Percentiles rank a stretch among this genome's conserved stretches.
These are phyloP conservation scores for Parasteatoda lunata DNA, from an alignment of 2,888 invertebrate species.

Conservation along the genomic window DNA sequence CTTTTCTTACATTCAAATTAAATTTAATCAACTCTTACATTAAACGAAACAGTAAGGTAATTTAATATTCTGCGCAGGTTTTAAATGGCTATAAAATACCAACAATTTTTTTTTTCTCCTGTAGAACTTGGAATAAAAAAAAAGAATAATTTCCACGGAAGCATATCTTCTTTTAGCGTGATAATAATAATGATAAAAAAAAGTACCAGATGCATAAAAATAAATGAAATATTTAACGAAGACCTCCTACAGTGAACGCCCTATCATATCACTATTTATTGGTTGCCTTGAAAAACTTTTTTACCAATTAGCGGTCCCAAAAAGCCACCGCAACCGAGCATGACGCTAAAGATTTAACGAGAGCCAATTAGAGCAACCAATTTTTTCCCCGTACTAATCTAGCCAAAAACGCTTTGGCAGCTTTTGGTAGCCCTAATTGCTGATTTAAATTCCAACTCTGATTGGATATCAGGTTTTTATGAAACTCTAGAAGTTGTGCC, in stretches of 20 bases:
- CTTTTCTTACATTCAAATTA: no score
- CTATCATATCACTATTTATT: conserved; percentile 50
- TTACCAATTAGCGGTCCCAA: conserved; percentile 61
- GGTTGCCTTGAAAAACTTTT: conserved; percentile 44
- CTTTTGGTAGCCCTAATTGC: conserved; percentile 18
- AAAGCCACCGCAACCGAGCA: conserved; percentile 39
- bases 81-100: no score
- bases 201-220: not conserved
- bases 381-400: conserved; percentile 14
- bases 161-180: conserved; percentile 13
- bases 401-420: conserved; percentile 10
- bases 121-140: not conserved
- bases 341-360: conserved; percentile 64
- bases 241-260: conserved; percentile 65
- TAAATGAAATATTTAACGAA: conserved; percentile 39
- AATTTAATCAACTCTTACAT: no score
- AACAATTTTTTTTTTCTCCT: no score
- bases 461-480: conserved; percentile 45
- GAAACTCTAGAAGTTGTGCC: not conserved
- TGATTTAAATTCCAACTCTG: not conserved
- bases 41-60: no score
- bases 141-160: conserved; percentile 60
- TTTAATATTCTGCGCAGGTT: no score
- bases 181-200: conserved; percentile 17
- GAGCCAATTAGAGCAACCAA: conserved; percentile 54